These are phyloP conservation scores for Scarus forsteni DNA, from an alignment of 2,797 vertebrate species.

Conservation along the genomic window DNA sequence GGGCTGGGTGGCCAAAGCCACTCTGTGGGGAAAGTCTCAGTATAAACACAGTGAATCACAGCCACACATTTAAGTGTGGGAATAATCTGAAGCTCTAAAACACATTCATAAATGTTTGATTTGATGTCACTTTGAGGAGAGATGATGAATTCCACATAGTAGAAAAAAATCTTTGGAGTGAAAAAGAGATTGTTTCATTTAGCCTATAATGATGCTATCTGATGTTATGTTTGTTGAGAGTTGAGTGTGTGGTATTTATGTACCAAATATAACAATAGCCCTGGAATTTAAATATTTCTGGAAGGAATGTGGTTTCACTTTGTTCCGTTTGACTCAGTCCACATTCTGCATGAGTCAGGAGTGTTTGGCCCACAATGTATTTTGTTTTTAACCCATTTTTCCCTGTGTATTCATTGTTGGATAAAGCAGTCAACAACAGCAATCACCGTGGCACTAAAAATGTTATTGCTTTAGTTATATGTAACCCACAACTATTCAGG, in stretches of 20 bases:
- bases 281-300: constrained; percentile 49
- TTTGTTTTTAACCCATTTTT: constrained; percentile 50
- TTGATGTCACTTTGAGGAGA: constrained; percentile 25
- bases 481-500: too few relatives aligned
- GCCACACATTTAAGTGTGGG: constrained; percentile 44
- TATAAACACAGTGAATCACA: constrained; percentile 70
- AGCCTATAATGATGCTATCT: background rate
- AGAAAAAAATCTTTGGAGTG: background rate
- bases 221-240: constrained; percentile 10
- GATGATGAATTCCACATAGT: constrained; percentile 27
- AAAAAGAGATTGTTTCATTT: background rate
- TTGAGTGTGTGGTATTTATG: constrained; percentile 39
- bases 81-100: constrained; percentile 2
- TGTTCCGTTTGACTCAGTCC: constrained; percentile 64
- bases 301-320: constrained; percentile 79
- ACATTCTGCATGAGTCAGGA: constrained; percentile 65
- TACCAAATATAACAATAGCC: constrained; percentile 50
- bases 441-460: too few relatives aligned
- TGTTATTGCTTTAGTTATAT: too few relatives aligned
- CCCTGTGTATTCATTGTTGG: constrained; percentile 50
- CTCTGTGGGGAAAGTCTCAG: constrained; percentile 45
- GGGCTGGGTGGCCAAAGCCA: constrained; percentile 61
- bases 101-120: constrained; percentile 18
- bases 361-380: constrained; percentile 44
- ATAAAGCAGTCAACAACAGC: constrained; percentile 30